Evolutionary conservation across 2,888 invertebrate genomes (phyloP).

Genomic region (Hoplodrina blanda): DNA sequence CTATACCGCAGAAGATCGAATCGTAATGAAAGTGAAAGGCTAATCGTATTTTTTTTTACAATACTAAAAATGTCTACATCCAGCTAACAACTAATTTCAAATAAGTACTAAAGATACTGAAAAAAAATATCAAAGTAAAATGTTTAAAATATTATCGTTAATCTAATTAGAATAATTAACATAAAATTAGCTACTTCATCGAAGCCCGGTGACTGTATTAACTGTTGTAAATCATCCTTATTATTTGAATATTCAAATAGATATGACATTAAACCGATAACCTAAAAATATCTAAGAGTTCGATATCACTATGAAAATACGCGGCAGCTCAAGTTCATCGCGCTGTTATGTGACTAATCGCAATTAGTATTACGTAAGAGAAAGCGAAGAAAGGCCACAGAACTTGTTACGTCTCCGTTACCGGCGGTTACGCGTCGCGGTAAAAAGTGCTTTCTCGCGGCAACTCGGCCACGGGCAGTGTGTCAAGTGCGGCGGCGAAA

Average conservation of each 20-base stretch:
- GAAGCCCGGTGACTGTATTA: not conserved
- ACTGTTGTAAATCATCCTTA: conserved; percentile 2
- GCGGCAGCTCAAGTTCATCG: conserved; percentile 82
- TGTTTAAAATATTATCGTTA: not conserved
- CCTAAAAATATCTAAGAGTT: conserved; percentile 64
- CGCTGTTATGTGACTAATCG: conserved; percentile 85
- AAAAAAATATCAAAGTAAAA: conserved; percentile 6
- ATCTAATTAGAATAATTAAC: conserved; percentile 9
- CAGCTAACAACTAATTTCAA: not conserved
- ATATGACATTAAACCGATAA: conserved; percentile 39
- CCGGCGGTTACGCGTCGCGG: conserved; percentile 85
- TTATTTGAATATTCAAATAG: conserved; percentile 17
- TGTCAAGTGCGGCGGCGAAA: conserved; percentile 90
- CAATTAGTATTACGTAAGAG: conserved; percentile 88
- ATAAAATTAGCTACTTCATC: conserved; percentile 4
- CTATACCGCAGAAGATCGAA: conserved; percentile 68
- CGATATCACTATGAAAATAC: conserved; percentile 50
- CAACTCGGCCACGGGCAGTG: conserved; percentile 90
- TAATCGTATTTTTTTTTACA: conserved; percentile 58
- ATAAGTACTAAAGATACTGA: not conserved
- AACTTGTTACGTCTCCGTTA: conserved; percentile 85
- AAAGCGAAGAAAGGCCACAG: conserved; percentile 88
- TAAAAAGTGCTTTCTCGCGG: conserved; percentile 90
- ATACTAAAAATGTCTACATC: conserved; percentile 3
- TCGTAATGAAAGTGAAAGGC: conserved; percentile 65